Conservation (phyloP, 1,140 invertebrate genomes). For the Drosophila chauvacae region DNA sequence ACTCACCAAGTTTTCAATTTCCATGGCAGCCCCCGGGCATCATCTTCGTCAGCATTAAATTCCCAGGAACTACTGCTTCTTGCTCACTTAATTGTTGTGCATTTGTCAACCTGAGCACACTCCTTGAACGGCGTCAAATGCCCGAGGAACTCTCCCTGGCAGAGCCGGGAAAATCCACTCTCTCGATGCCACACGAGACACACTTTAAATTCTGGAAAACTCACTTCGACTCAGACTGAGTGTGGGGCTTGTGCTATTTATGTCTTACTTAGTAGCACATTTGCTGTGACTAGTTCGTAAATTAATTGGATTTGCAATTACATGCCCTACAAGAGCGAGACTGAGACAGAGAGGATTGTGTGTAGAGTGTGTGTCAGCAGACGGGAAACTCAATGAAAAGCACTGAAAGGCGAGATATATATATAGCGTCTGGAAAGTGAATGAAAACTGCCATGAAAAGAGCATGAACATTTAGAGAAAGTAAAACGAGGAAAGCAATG, state of each 20-base stretch:
- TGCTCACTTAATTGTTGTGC: constrained; percentile 66
- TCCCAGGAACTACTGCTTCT: constrained; percentile 54
- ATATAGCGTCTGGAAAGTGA: constrained; percentile 17
- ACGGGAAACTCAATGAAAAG: constrained; percentile 19
- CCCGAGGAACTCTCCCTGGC: constrained; percentile 4
- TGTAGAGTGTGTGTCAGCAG: not conserved
- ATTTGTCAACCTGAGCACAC: constrained; percentile 69
- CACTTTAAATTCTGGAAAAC: constrained; percentile 62
- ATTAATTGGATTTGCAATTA: constrained; percentile 83
- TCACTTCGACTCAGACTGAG: constrained; percentile 17
- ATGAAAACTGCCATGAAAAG: constrained; percentile 21
- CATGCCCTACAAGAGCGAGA: constrained; percentile 50
- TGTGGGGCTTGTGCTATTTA: constrained; percentile 70
- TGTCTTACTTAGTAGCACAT: constrained; percentile 80
- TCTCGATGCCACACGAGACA: constrained; percentile 9
- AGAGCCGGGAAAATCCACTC: constrained; percentile 8
- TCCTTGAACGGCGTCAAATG: constrained; percentile 44
- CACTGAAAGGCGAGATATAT: constrained; percentile 12
- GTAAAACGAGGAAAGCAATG: not conserved
- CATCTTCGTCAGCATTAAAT: constrained; percentile 30
- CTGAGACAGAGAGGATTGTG: constrained; percentile 3
- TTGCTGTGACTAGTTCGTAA: constrained; percentile 77
- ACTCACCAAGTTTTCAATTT: constrained; percentile 67
- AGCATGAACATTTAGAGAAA: constrained; percentile 6
- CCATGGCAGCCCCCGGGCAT: constrained; percentile 41